Conservation (phyloP, 2,113 vertebrate species). For the Cebus imitator region DNA sequence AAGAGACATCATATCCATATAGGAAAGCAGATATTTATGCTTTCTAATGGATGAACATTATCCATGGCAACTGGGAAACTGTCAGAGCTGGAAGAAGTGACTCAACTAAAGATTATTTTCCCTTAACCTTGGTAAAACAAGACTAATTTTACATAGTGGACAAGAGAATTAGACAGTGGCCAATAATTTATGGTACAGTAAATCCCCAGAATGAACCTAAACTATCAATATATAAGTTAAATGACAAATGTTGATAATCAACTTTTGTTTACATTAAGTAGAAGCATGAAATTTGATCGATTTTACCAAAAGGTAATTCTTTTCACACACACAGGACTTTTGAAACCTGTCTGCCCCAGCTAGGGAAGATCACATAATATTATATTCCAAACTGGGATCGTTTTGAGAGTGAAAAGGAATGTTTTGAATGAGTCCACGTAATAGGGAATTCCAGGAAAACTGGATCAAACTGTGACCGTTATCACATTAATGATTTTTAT, state of each 20-base stretch:
- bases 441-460: background rate
- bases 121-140: slow-evolving; percentile 57
- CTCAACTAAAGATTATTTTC: slow-evolving; percentile 75
- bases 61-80: slow-evolving; percentile 69
- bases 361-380: background rate
- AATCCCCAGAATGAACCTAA: background rate
- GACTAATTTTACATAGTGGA: background rate
- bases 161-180: background rate
- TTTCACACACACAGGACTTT: background rate
- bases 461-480: background rate
- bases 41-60: slow-evolving; percentile 46
- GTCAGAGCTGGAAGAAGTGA: slow-evolving; percentile 71
- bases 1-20: slow-evolving; percentile 56
- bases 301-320: background rate
- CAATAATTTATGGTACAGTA: background rate
- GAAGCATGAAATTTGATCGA: background rate
- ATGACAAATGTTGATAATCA: background rate
- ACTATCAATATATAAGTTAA: background rate
- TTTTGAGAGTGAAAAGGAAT: background rate
- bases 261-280: background rate
- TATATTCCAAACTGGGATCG: background rate
- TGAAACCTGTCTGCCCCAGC: background rate
- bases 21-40: slow-evolving; percentile 64
- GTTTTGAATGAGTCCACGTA: background rate
- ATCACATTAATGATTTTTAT: too few species aligned